Evolutionary conservation across 2,888 invertebrate genomes (phyloP).

Genomic region (Dastarcus helophoroides): DNA sequence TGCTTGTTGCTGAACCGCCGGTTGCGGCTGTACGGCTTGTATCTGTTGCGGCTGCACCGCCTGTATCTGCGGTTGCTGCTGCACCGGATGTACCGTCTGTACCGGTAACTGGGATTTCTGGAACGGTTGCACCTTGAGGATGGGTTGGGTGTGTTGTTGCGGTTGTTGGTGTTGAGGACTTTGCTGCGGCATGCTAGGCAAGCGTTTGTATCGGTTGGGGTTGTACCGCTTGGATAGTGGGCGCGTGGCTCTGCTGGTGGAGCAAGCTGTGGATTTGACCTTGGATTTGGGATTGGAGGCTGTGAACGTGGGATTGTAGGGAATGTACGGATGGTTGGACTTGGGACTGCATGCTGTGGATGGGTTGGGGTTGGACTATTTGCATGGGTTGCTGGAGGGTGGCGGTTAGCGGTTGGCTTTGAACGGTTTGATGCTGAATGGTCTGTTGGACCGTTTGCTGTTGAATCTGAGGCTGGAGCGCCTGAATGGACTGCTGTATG

Average conservation of each 20-base stretch:
- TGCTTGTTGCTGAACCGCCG: conserved; percentile 17
- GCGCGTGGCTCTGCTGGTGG: conserved; percentile 20
- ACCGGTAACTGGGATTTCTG: conserved; percentile 35
- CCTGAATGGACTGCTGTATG: conserved; percentile 29
- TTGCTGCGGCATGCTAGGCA: conserved; percentile 16
- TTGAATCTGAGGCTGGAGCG: conserved; percentile 32
- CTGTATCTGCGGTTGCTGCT: conserved; percentile 22
- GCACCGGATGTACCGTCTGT: conserved; percentile 33
- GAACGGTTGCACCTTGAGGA: conserved; percentile 33
- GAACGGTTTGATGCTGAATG: conserved; percentile 29
- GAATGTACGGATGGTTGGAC: conserved; percentile 24
- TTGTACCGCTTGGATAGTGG: conserved; percentile 7
- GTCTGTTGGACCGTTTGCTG: conserved; percentile 30
- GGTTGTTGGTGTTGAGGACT: conserved; percentile 17
- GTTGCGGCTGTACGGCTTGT: conserved; percentile 14
- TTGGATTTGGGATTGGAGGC: conserved; percentile 29
- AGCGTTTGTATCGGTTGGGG: conserved; percentile 15
- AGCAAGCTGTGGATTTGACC: conserved; percentile 25
- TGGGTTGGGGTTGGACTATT: conserved; percentile 32
- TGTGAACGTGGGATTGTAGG: conserved; percentile 28
- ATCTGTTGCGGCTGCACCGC: conserved; percentile 16
- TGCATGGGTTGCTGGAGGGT: conserved; percentile 32
- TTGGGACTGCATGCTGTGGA: conserved; percentile 10
- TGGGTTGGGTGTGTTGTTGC: conserved; percentile 22
- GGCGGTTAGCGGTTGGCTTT: conserved; percentile 26